Evolutionary conservation across 2,113 vertebrate genomes (phyloP), one percentile per base, ranked within the genome.

Genomic region (Stomatorhinus ivindoensis): DNA sequence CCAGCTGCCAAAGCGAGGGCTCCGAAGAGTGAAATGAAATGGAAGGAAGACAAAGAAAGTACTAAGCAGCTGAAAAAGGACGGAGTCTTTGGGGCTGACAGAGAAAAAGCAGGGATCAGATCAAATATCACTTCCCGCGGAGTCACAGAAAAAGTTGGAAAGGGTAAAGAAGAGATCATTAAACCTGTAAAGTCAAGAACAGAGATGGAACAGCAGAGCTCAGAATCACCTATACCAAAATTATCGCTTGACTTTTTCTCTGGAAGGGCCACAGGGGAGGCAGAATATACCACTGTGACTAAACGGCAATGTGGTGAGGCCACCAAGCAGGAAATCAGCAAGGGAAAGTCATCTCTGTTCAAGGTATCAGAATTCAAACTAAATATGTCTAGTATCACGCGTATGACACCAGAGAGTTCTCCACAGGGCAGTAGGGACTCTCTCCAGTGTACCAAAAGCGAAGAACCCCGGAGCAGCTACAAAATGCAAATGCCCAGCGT

Each of bases 281-380:
- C 91, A 6, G 90, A 94, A 10, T 47, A 76, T 46, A 91, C 91
- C 11, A n/a, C 44, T 31, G 47, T n/a, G 44, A 15, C 44, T 24
- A 86, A 47, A 24, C 50, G 3, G 1, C 35, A 51, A 39, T 1
- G 7, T 76, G 8, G 82, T 35, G 4, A 88, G 87, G 44, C 46
- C 48, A 80, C 13, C 44, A 89, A 69, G n/a, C 46, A 65, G 39
- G 24, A 73, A 82, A 10, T 58, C 53, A 90, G 85, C 50, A 95
- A 91, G 88, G 95, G 96, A 65, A 94, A 95, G 88, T 93, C 95
- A 0, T 89, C 95, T 2, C 97, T 95, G 93, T 97, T 97, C 91
- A 96, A 95, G 88, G 94, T 97, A 85, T 97, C 97, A 0, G 96
- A 96, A 87, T 93, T 97, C 91, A 95, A 93, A 35, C 92, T 98